phyloP scores from a whole-genome alignment of 1,140 invertebrate species.

The Campoletis sonorensis region DNA sequence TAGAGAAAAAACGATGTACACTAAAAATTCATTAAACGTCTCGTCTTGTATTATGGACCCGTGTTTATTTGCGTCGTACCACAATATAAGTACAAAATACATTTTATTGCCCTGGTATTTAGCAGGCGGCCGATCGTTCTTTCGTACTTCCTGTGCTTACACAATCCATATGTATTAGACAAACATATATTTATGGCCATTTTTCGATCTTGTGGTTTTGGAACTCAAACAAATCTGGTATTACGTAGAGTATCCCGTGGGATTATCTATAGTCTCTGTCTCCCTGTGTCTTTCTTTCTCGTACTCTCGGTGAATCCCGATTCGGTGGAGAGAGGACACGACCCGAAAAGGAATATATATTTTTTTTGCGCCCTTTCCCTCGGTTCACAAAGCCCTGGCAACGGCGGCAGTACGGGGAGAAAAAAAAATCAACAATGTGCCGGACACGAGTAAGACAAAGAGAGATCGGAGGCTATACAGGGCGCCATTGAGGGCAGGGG shows the following conservation, averaged over 20 bases:
- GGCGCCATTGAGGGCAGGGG: no score
- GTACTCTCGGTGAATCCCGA: not conserved
- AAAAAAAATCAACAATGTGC: constrained; percentile 1
- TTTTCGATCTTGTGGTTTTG: constrained; percentile 40
- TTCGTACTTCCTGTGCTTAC: not conserved
- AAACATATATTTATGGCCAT: constrained; percentile 26
- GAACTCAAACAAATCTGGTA: constrained; percentile 38
- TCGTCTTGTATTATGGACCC: no score
- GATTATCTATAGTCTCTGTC: constrained; percentile 15
- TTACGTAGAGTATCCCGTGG: constrained; percentile 29
- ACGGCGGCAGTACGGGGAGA: not conserved
- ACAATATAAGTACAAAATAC: not conserved
- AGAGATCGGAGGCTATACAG: not conserved
- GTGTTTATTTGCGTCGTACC: not conserved
- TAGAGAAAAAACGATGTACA: no score
- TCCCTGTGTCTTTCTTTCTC: not conserved
- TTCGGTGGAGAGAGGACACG: not conserved
- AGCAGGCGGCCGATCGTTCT: not conserved
- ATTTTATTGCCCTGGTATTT: not conserved
- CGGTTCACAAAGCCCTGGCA: constrained; percentile 3
- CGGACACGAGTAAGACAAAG: constrained; percentile 10
- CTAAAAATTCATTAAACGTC: no score
- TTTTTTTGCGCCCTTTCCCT: constrained; percentile 4
- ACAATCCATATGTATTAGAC: not conserved
- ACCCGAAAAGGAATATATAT: constrained; percentile 7